Conservation (phyloP, 2,888 invertebrate genomes). For the Lobophora halterata region DNA sequence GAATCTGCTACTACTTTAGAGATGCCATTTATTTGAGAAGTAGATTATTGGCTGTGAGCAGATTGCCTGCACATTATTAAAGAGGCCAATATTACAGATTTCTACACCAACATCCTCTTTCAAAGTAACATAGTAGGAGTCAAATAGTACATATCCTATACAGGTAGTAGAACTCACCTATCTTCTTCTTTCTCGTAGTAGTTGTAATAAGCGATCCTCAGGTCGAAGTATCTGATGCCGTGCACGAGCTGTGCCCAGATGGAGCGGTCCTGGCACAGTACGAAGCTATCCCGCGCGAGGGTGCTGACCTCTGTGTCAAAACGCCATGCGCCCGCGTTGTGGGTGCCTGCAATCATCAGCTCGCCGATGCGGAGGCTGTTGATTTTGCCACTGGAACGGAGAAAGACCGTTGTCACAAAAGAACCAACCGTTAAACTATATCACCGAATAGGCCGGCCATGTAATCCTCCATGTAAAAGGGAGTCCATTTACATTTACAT, state of each 20-base stretch:
- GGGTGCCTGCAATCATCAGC: conserved; percentile 74
- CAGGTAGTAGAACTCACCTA: conserved; percentile 47
- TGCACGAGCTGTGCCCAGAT: conserved; percentile 92
- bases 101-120: no score
- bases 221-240: conserved; percentile 90
- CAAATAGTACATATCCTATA: no score
- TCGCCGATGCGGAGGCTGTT: conserved; percentile 67
- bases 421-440: no score
- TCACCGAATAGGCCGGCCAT: no score
- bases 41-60: no score
- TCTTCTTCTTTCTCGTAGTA: conserved; percentile 61
- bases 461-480: no score
- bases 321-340: conserved; percentile 79
- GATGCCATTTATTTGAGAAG: no score
- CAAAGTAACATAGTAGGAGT: no score
- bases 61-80: no score
- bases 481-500: no score
- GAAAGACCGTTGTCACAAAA: conserved; percentile 11
- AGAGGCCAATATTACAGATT: no score
- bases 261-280: conserved; percentile 86
- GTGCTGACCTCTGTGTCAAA: conserved; percentile 73
- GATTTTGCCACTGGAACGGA: conserved; percentile 52
- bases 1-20: no score
- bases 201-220: conserved; percentile 87
- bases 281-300: conserved; percentile 61